These are phyloP conservation scores for Micoletzkya japonica DNA, from an alignment of 2,888 invertebrate genomes.

Conservation along the genomic window DNA sequence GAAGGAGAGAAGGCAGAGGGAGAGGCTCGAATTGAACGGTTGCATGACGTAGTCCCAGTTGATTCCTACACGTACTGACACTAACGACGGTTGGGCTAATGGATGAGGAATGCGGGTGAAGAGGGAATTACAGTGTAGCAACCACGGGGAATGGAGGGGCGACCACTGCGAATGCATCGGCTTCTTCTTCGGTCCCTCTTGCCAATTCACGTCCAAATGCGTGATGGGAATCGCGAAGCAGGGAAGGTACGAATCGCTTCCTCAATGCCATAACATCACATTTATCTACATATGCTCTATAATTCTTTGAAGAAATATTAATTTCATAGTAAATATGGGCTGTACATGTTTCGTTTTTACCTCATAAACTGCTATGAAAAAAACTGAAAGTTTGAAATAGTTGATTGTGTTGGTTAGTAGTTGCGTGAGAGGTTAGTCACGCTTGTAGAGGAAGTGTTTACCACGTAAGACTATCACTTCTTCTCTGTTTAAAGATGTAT, in stretches of 20 bases:
- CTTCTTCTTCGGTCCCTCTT: constrained; percentile 55
- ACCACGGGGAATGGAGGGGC: constrained; percentile 53
- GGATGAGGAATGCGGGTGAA: neutral
- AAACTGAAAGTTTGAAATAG: too few relatives aligned
- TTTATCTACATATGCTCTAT: too few relatives aligned
- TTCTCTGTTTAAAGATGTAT: constrained; percentile 41
- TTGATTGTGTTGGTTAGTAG: too few relatives aligned
- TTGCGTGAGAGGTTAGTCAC: too few relatives aligned
- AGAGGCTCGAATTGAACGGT: neutral
- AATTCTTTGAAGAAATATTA: too few relatives aligned
- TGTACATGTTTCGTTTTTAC: too few relatives aligned
- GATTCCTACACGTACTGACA: neutral
- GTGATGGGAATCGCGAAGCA: constrained; percentile 46
- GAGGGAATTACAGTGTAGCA: constrained; percentile 47
- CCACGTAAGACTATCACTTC: too few relatives aligned
- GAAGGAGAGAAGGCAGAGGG: too few relatives aligned
- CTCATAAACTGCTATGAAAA: too few relatives aligned
- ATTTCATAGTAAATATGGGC: too few relatives aligned
- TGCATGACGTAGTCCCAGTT: neutral
- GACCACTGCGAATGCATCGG: constrained; percentile 54
- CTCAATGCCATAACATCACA: too few relatives aligned
- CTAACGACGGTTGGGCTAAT: neutral
- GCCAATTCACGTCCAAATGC: constrained; percentile 57
- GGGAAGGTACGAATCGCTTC: constrained; percentile 43
- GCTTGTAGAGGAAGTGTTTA: too few relatives aligned